A percentile compares a stretch with the other conserved stretches of the same genome.
phyloP scores from a whole-genome alignment of 2,888 invertebrate species.

The Erebia epiphron region DNA sequence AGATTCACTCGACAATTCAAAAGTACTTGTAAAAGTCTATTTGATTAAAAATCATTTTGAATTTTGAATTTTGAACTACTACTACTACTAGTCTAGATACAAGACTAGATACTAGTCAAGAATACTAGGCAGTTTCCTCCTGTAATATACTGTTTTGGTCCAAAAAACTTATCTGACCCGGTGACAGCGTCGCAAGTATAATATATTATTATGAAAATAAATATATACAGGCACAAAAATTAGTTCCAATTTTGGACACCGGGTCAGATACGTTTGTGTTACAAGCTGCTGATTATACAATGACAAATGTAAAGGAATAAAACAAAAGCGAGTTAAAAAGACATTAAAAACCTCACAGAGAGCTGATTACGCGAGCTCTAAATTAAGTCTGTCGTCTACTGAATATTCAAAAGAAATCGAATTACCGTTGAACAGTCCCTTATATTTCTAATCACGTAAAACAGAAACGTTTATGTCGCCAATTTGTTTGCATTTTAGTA shows the following conservation, averaged over 20 bases:
- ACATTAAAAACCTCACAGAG: slow-evolving; percentile 26
- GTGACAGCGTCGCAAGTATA: not conserved
- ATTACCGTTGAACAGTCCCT: slow-evolving; percentile 31
- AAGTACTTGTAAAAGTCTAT: no score
- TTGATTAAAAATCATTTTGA: no score
- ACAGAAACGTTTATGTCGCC: slow-evolving; percentile 22
- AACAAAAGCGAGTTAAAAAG: slow-evolving; percentile 35
- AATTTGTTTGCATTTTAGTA: slow-evolving; percentile 2
- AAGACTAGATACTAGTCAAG: no score
- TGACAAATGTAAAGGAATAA: slow-evolving; percentile 26
- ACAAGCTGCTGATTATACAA: slow-evolving; percentile 6
- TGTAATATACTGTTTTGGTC: not conserved
- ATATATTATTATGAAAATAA: no score
- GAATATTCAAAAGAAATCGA: slow-evolving; percentile 41
- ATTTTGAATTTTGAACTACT: no score
- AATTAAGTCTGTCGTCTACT: slow-evolving; percentile 33
- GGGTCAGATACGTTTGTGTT: no score
- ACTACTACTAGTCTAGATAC: no score
- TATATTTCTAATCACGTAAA: slow-evolving; percentile 41
- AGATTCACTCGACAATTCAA: no score
- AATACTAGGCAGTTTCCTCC: no score
- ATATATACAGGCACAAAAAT: no score
- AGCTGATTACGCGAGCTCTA: slow-evolving; percentile 32
- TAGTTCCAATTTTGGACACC: no score
- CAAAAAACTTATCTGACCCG: not conserved